phyloP scores from a whole-genome alignment of 2,797 vertebrate species.

The Anableps anableps region DNA sequence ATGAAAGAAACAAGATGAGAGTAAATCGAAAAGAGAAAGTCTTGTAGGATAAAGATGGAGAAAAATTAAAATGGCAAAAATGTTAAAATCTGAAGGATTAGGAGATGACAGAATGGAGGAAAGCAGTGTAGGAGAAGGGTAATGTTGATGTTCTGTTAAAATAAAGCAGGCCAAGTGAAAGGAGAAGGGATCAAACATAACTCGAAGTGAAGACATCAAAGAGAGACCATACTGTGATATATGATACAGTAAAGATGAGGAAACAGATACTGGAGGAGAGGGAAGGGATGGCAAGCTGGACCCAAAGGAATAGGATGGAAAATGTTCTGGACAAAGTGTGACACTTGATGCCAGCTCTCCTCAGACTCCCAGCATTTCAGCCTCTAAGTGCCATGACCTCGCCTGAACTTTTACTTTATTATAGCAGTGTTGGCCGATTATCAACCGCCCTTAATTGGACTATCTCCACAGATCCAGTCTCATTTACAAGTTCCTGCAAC shows the following conservation, averaged over 20 bases:
- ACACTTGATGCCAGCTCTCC: not conserved
- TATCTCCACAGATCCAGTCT: conserved; percentile 16
- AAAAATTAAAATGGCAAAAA: not conserved
- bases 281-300: not conserved
- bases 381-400: conserved; percentile 28
- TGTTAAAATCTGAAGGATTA: not conserved
- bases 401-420: conserved; percentile 64
- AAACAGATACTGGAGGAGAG: not conserved
- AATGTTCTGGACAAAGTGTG: not conserved
- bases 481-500: conserved; percentile 21
- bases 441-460: not conserved
- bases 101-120: not conserved
- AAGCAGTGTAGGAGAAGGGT: not conserved
- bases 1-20: not conserved
- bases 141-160: not conserved
- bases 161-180: not conserved
- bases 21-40: not conserved
- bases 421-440: conserved; percentile 20
- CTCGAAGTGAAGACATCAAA: not conserved
- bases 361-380: conserved; percentile 25
- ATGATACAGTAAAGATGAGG: not conserved
- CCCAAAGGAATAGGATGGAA: conserved; percentile 8
- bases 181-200: not conserved
- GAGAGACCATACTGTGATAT: not conserved
- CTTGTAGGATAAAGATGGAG: too few species aligned